Evolutionary conservation across 2,888 invertebrate genomes (phyloP), one percentile per base, ranked within the genome.

Genomic region (Gymnosoma rotundatum): DNA sequence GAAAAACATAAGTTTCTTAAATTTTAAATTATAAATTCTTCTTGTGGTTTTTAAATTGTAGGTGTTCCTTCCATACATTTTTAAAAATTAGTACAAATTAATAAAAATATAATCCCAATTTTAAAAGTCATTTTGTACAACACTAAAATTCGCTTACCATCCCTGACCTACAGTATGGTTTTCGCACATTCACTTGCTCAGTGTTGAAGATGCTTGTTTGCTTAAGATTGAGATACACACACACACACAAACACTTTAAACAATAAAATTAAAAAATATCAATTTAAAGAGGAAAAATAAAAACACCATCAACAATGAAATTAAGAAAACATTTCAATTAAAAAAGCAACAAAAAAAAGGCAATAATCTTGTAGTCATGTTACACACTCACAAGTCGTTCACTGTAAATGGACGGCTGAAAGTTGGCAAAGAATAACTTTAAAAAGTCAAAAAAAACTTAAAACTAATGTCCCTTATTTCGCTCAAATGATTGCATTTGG

Each of bases 301-400:
- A 72, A 60, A 12, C 20, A 61, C n/a, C 50, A 32, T 16, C 21
- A 50, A 36, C 76, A 67, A 61, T 20, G 21, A 80, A 76, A 80
- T 73, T 76, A 83, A 61, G 67, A 83, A 80, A 80, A 76, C 83
- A 80, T 80, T 83, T 83, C 76, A 80, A 80, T 80, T 78, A 78
- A 83, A 72, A 52, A 32, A 36, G n/a, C 18, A 36, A 21, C 42
- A 38, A 48, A 52, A 54, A 60, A 75, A 67, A 52, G 50, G 36
- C 32, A 58, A 73, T 21, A 78, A 60, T 45, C 64, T 66, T 66
- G 0, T 48, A 56, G 70, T 60, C 45, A 50, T 69, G 7, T 83
- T 69, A 78, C 73, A 70, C 42, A 58, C 32, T 48, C 54, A 16
- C 38, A 32, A 2, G 36, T 61, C 60, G 38, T 70, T 54, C 42